Evolutionary conservation across 23 tunicate genomes (phyloP).

Genomic region (Corella eumyota): DNA sequence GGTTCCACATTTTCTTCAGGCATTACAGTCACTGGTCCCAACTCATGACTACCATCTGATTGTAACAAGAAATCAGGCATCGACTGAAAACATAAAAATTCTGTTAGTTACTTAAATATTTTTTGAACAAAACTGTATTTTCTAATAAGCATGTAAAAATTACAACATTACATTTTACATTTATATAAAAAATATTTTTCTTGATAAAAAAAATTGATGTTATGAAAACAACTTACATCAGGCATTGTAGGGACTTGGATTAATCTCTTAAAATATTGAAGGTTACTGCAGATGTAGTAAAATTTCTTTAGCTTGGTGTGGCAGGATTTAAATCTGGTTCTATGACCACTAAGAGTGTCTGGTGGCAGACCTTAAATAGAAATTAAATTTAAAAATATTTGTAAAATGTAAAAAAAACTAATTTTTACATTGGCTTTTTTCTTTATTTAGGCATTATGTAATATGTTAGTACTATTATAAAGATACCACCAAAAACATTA

Average conservation of each 20-base stretch:
- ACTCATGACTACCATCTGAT: constrained; percentile 57
- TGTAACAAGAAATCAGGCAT: constrained; percentile 68
- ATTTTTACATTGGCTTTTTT: background rate
- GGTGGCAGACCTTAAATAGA: constrained; percentile 54
- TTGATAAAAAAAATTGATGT: background rate
- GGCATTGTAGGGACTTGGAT: constrained; percentile 75
- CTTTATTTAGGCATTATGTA: background rate
- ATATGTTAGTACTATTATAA: too few species aligned
- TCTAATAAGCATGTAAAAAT: background rate
- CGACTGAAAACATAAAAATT: constrained; percentile 21
- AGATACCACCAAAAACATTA: too few species aligned
- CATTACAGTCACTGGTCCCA: constrained; percentile 63
- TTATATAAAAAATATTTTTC: background rate
- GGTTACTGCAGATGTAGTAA: constrained; percentile 65
- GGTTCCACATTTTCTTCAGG: constrained; percentile 28
- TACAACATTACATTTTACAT: too few species aligned
- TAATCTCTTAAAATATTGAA: constrained; percentile 79
- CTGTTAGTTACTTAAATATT: background rate
- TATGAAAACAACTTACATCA: constrained; percentile 24
- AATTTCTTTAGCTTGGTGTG: constrained; percentile 50
- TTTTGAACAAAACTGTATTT: background rate
- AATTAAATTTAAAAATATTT: background rate
- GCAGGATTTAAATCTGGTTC: constrained; percentile 46
- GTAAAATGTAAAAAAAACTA: background rate
- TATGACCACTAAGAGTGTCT: constrained; percentile 70